phyloP scores from a whole-genome alignment of 2,888 invertebrate species.

The Andricus curvator region DNA sequence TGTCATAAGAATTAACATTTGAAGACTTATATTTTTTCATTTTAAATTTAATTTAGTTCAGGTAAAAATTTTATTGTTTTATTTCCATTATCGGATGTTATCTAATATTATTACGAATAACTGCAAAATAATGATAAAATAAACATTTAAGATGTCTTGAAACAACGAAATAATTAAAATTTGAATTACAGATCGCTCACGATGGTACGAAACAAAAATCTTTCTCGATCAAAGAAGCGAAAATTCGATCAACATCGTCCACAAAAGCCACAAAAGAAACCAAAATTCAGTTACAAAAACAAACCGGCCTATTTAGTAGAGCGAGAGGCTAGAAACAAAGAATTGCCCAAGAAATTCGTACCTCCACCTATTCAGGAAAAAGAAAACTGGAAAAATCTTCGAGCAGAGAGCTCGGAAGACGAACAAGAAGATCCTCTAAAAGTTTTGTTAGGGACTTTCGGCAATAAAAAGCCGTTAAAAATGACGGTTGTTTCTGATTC shows the following conservation, averaged over 20 bases:
- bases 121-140: neutral
- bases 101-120: too few species aligned
- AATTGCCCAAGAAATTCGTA: neutral
- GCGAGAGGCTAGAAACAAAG: conserved; percentile 21
- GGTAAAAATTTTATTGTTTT: too few species aligned
- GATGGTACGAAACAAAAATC: conserved; percentile 19
- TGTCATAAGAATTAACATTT: too few species aligned
- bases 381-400: conserved; percentile 28
- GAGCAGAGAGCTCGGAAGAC: conserved; percentile 77
- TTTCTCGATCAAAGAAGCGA: conserved; percentile 17
- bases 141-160: neutral
- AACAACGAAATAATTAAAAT: neutral
- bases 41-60: too few species aligned
- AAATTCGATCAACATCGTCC: conserved; percentile 7
- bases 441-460: conserved; percentile 80
- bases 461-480: conserved; percentile 49
- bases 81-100: too few species aligned
- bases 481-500: conserved; percentile 75
- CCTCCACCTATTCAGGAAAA: conserved; percentile 13
- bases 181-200: neutral
- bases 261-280: conserved; percentile 6
- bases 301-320: conserved; percentile 21
- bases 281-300: conserved; percentile 7
- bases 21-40: too few species aligned
- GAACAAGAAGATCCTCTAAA: conserved; percentile 80